Evolutionary conservation across 2,113 vertebrate species (phyloP), one percentile per base, ranked within the genome.

Genomic region (Campylomormyrus tamandua): DNA sequence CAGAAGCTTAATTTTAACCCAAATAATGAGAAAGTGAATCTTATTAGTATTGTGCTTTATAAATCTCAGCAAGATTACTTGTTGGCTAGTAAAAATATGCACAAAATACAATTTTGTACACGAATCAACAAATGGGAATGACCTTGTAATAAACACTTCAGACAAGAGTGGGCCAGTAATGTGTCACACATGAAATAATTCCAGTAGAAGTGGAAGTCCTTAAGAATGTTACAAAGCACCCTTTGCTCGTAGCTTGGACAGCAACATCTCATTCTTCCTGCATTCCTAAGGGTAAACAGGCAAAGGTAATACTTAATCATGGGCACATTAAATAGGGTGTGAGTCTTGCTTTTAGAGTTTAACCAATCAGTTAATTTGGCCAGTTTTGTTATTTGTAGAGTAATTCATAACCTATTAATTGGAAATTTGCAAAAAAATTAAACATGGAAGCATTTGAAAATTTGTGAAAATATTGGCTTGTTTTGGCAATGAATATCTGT

Each of bases 211-310:
- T 39, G 35, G 35, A 56, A 21, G 10, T 80, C 74, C 74, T 80
- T 42, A 83, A 48, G 46, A 5, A 45, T 11, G 52, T 91, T 93
- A 96, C 0, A 94, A 95, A 1, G 95, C 95, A 80, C 95, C 96
- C 91, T 95, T 96, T 31, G 96, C 94, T 93, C 96, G 96, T 93
- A 99, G 91, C 92, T 97, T 99, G 90, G 98, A 97, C 88, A 99
- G 95, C 89, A 99, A 95, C 93, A 98, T 95, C 94, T 99, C 98
- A 0, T 99, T 99, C 95, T 97, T 98, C 13, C 98, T 97, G 93
- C 98, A 98, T 91, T 99, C 98, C 98, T 99, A 93, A 49, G 66
- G 91, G 13, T 62, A 89, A 93, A 90, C 35, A 50, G 42, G 77
- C 19, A 24, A 3, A 80, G 13, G 19, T 17, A n/a, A n/a, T 19